These are phyloP conservation scores for Cheiracanthium punctorium DNA, from an alignment of 2,888 invertebrate species.

Conservation along the genomic window DNA sequence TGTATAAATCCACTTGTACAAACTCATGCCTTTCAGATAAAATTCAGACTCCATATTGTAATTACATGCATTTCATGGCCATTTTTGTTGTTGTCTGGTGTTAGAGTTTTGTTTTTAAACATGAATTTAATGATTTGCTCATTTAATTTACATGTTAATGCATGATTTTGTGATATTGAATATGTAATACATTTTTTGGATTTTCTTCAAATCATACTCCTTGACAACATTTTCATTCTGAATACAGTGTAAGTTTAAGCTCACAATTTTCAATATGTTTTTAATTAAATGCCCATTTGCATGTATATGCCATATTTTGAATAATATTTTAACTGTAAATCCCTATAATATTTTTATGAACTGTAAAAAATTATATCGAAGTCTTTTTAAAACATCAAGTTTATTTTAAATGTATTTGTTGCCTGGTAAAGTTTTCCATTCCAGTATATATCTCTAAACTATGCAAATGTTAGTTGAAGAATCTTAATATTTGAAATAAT, in stretches of 20 bases:
- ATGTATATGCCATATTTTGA: neutral
- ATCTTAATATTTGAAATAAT: too few relatives aligned
- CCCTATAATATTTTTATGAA: neutral
- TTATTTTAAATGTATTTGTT: too few relatives aligned
- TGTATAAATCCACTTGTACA: slow-evolving; percentile 64
- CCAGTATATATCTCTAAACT: too few relatives aligned
- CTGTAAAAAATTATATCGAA: too few relatives aligned
- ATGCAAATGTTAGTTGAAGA: too few relatives aligned
- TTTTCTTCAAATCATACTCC: neutral
- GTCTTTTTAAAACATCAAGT: too few relatives aligned
- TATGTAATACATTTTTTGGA: neutral
- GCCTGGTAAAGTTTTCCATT: too few relatives aligned
- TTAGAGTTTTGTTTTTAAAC: slow-evolving; percentile 51
- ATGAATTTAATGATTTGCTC: slow-evolving; percentile 62
- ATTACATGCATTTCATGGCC: slow-evolving; percentile 54
- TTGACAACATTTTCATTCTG: slow-evolving; percentile 3
- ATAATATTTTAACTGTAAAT: neutral
- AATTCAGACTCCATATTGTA: slow-evolving; percentile 54
- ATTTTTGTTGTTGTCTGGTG: slow-evolving; percentile 47
- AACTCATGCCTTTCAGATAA: slow-evolving; percentile 49
- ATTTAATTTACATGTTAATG: slow-evolving; percentile 54
- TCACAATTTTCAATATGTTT: neutral
- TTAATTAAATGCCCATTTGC: neutral
- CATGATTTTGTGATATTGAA: slow-evolving; percentile 66
- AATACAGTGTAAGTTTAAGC: neutral